Conservation (phyloP, 2,113 vertebrate genomes). For the Gambusia affinis region DNA sequence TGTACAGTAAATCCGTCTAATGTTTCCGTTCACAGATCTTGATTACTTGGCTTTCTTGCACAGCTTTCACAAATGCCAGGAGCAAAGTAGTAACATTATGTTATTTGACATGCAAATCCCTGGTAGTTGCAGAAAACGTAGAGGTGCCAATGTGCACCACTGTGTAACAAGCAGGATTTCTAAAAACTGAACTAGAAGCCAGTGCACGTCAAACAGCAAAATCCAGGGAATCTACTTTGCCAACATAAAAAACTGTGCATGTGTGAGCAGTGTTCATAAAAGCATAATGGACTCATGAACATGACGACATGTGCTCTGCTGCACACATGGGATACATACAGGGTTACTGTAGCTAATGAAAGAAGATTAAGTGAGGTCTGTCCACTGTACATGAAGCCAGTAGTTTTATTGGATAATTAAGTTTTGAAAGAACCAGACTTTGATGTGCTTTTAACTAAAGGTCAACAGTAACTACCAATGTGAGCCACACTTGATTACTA, state of each 20-base stretch:
- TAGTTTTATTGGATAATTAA: slow-evolving; percentile 74
- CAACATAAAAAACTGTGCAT: not conserved
- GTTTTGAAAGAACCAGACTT: slow-evolving; percentile 62
- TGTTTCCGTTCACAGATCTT: slow-evolving; percentile 55
- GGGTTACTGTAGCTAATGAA: slow-evolving; percentile 61
- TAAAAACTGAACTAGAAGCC: slow-evolving; percentile 59
- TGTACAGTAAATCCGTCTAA: slow-evolving; percentile 38
- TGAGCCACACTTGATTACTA: slow-evolving; percentile 67
- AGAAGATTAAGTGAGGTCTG: slow-evolving; percentile 59
- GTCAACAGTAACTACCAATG: slow-evolving; percentile 67
- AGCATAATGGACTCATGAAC: slow-evolving; percentile 37
- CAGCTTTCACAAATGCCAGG: slow-evolving; percentile 57
- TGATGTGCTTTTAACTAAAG: slow-evolving; percentile 76
- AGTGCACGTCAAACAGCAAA: slow-evolving; percentile 47
- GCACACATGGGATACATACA: slow-evolving; percentile 21
- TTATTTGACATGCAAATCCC: slow-evolving; percentile 80
- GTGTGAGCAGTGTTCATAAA: not conserved
- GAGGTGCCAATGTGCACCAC: slow-evolving; percentile 74
- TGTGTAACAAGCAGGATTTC: slow-evolving; percentile 73
- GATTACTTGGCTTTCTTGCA: slow-evolving; percentile 58
- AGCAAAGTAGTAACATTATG: slow-evolving; percentile 64
- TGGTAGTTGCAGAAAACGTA: slow-evolving; percentile 71
- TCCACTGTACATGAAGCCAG: slow-evolving; percentile 58
- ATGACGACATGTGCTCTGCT: slow-evolving; percentile 36
- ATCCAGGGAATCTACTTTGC: slow-evolving; percentile 24